Evolutionary conservation across 2,888 invertebrate genomes (phyloP).

Genomic region (Dysmachus trigonus): DNA sequence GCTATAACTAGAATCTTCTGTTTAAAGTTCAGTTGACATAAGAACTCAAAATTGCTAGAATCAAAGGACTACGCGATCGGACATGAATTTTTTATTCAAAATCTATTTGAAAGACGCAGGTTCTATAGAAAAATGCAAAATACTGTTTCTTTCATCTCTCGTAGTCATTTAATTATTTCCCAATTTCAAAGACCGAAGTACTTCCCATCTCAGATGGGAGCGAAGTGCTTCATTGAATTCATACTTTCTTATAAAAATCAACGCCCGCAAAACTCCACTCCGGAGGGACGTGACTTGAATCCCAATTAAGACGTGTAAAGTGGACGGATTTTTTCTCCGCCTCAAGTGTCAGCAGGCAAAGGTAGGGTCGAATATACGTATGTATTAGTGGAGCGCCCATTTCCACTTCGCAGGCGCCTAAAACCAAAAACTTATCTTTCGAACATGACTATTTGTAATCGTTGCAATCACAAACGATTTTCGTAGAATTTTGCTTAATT

Average conservation of each 20-base stretch:
- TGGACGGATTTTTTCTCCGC: not conserved
- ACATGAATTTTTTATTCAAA: not conserved
- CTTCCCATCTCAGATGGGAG: not conserved
- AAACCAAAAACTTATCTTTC: not conserved
- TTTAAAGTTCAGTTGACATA: too few relatives aligned
- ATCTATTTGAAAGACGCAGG: not conserved
- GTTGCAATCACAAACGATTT: not conserved
- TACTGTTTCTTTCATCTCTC: not conserved
- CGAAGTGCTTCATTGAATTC: not conserved
- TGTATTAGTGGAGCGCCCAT: not conserved
- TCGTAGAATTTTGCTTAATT: conserved; percentile 5
- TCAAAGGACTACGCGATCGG: not conserved
- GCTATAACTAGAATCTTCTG: too few relatives aligned
- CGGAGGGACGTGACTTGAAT: conserved; percentile 13
- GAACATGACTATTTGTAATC: conserved; percentile 6
- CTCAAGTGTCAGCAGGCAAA: not conserved
- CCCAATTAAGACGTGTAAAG: not conserved
- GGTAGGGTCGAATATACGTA: not conserved
- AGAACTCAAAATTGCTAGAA: too few relatives aligned
- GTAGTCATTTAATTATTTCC: not conserved
- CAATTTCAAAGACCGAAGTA: not conserved
- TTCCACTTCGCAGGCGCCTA: not conserved
- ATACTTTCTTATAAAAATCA: not conserved
- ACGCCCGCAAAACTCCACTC: not conserved
- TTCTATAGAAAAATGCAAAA: not conserved